Evolutionary conservation across 2,113 vertebrate genomes (phyloP), one percentile per base, ranked within the genome.

Genomic region (Rhabdornis inornatus): DNA sequence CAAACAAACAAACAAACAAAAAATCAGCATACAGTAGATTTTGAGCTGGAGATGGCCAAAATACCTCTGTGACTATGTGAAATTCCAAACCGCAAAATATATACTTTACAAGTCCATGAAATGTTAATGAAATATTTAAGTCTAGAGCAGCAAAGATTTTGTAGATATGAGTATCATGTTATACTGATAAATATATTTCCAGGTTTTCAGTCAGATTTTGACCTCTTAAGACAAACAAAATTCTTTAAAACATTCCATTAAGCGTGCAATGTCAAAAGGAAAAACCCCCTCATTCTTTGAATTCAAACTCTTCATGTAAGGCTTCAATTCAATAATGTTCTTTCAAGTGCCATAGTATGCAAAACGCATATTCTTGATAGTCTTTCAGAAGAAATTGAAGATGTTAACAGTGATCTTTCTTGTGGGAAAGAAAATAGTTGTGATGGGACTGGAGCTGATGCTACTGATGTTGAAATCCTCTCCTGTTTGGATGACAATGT

Each of bases 91-190:
- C 40, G 27, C 40, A 63, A 66, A 91, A 64, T 13, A 9, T 11
- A 37, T 8, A 52, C 5, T 89, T 70, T 20, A 84, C 15, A 84
- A 42, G 11, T 27, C 47, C 39, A 42, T 55, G n/a, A 94, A 80
- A 76, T 53, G 2, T 31, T 76, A 40, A 76, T 61, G 47, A 90
- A 83, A 65, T 77, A 80, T 37, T 49, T 72, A 90, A 44, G 9
- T 60, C 28, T n/a, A 61, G 13, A 69, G 13, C 2, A 0, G 13
- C 23, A 81, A 86, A 86, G 27, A 25, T 25, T 69, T 69, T 50
- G 3, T 20, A 53, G 35, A 30, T 27, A 44, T 0, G 0, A 50
- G 11, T 7, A 6, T 30, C 66, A 37, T 17, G 19, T 25, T 65
- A 63, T 63, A 39, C 5, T 4, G 0, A 12, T 64, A 78, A 79